A percentile compares a stretch with the other conserved stretches of the same genome.
Evolutionary conservation across 2,888 invertebrate species (phyloP).

Genomic region (Xanthia icteritia): DNA sequence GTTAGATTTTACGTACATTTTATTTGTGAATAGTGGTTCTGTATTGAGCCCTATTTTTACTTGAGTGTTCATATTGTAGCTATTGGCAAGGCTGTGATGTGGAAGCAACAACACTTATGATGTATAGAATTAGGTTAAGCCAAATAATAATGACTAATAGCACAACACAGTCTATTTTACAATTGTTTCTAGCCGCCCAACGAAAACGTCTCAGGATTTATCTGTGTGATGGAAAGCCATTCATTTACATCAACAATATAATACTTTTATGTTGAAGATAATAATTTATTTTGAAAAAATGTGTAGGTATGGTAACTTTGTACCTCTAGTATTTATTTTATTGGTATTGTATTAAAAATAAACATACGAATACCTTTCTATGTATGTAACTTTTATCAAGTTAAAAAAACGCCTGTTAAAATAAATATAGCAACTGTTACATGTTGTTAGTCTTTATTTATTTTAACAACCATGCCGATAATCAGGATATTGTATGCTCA

Average conservation of each 20-base stretch:
- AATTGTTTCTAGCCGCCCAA: background rate
- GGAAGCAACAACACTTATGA: background rate
- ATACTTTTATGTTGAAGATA: too few species aligned
- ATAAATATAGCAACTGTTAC: background rate
- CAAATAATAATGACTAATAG: background rate
- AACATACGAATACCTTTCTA: background rate
- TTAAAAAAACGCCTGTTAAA: background rate
- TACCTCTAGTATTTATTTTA: background rate
- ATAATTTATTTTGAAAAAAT: background rate
- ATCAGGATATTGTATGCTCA: background rate
- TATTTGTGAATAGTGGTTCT: slow-evolving; percentile 32
- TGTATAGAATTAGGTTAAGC: background rate
- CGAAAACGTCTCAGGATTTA: background rate
- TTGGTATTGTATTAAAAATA: background rate
- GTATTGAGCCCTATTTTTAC: slow-evolving; percentile 14
- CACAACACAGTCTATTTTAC: too few species aligned
- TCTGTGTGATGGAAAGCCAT: too few species aligned
- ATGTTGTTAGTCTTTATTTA: background rate
- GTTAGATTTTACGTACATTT: slow-evolving; percentile 21
- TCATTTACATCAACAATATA: background rate
- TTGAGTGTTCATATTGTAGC: slow-evolving; percentile 5
- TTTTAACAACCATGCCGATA: background rate
- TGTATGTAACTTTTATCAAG: too few species aligned
- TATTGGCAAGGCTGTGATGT: background rate
- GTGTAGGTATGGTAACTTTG: too few species aligned